A percentile compares a stretch with the other conserved stretches of the same genome.
Evolutionary conservation across 2,888 invertebrate genomes (phyloP).

Genomic region (Drosophila mulleri): DNA sequence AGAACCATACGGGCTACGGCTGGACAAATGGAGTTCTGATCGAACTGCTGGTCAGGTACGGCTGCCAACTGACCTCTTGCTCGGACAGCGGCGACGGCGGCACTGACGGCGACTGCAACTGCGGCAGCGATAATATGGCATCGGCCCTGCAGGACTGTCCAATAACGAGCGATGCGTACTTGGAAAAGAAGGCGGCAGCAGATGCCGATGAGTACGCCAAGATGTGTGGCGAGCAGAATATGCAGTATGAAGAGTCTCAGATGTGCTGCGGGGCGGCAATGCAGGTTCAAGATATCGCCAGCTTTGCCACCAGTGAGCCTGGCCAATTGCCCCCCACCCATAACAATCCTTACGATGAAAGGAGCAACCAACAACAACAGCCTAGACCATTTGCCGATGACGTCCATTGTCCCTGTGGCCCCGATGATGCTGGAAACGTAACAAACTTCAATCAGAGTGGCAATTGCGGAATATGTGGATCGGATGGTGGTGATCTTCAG

Average conservation of each 20-base stretch:
- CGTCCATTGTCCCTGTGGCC: neutral
- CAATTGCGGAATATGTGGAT: neutral
- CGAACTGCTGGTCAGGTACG: constrained; percentile 91
- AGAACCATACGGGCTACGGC: constrained; percentile 94
- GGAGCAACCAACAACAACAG: neutral
- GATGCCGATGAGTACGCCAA: constrained; percentile 1
- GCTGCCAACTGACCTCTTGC: constrained; percentile 84
- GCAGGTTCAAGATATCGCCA: neutral
- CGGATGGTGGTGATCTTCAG: neutral
- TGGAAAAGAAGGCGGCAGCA: constrained; percentile 5
- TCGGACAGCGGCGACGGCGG: neutral
- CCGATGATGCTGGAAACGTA: neutral
- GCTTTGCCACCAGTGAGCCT: constrained; percentile 1
- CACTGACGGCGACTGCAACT: neutral
- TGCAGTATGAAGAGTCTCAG: neutral
- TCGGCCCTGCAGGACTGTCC: constrained; percentile 12
- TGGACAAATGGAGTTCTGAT: constrained; percentile 97
- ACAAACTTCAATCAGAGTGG: neutral
- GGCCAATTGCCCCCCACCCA: too few relatives aligned
- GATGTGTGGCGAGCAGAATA: neutral
- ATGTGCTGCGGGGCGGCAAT: neutral
- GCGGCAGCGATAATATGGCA: neutral
- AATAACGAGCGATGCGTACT: constrained; percentile 32
- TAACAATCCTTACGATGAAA: neutral
- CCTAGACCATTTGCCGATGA: neutral